These are phyloP conservation scores for Stenopsyche tienmushanensis DNA, from an alignment of 1,140 invertebrate species.

Conservation along the genomic window DNA sequence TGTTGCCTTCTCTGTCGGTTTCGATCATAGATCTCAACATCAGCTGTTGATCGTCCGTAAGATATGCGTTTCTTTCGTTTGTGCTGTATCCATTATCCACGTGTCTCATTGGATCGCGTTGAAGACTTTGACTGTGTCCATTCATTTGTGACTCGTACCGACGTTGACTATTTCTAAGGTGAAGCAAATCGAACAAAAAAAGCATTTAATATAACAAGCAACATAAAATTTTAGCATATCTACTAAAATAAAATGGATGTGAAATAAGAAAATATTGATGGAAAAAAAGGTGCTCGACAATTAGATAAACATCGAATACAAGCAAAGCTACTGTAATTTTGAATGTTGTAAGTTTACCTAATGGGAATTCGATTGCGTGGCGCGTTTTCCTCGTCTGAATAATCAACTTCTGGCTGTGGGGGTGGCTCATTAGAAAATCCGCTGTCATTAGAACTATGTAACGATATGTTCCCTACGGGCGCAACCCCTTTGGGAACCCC, in stretches of 20 bases:
- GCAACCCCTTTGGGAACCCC: constrained; percentile 48
- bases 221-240: too few species aligned
- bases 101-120: constrained; percentile 34
- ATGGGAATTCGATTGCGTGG: constrained; percentile 63
- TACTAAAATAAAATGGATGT: constrained; percentile 37
- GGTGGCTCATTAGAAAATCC: constrained; percentile 88
- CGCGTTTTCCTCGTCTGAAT: constrained; percentile 81
- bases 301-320: background rate
- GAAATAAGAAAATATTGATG: background rate
- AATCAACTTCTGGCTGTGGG: constrained; percentile 84
- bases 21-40: constrained; percentile 55
- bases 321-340: background rate
- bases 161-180: constrained; percentile 34
- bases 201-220: constrained; percentile 39
- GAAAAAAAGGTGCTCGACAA: background rate
- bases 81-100: constrained; percentile 31
- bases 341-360: constrained; percentile 59
- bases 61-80: constrained; percentile 47
- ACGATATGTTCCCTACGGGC: constrained; percentile 69
- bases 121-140: constrained; percentile 37
- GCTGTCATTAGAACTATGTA: constrained; percentile 88
- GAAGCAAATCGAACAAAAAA: constrained; percentile 38
- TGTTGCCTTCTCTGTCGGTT: constrained; percentile 53
- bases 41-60: constrained; percentile 57
- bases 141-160: constrained; percentile 30